Evolutionary conservation across 2,797 vertebrate species (phyloP).

Genomic region (Hipposideros larvatus): DNA sequence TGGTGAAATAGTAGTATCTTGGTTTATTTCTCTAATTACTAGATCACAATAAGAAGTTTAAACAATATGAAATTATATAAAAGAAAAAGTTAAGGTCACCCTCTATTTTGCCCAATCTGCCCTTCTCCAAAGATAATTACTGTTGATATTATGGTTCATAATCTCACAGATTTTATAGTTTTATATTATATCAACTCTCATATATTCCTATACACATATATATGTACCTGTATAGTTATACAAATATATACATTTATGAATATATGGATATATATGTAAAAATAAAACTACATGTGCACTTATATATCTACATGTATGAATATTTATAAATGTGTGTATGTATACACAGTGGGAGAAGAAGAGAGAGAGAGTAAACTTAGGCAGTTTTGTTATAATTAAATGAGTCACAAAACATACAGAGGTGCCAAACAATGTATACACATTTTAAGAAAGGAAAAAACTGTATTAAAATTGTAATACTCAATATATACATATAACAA

Average conservation of each 20-base stretch:
- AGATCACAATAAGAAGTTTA: neutral
- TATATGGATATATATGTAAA: neutral
- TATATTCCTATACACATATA: neutral
- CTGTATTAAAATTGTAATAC: no score
- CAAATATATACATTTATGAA: neutral
- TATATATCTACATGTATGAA: neutral
- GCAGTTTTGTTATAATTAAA: neutral
- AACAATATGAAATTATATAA: neutral
- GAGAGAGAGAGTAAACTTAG: neutral
- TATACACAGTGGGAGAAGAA: neutral
- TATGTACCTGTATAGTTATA: neutral
- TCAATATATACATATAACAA: no score
- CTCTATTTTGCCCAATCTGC: neutral
- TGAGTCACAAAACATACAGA: neutral
- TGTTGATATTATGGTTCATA: neutral
- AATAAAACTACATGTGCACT: neutral
- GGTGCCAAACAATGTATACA: no score
- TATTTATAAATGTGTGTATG: neutral
- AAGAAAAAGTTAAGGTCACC: neutral
- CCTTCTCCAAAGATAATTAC: neutral
- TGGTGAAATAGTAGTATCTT: neutral
- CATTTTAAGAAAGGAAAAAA: no score
- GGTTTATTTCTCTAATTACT: neutral
- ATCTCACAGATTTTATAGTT: neutral
- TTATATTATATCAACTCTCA: neutral